A percentile compares a stretch with the other conserved stretches of the same genome.
Evolutionary conservation across 2,888 invertebrate species (phyloP).

Genomic region (Nomada hirtipes): DNA sequence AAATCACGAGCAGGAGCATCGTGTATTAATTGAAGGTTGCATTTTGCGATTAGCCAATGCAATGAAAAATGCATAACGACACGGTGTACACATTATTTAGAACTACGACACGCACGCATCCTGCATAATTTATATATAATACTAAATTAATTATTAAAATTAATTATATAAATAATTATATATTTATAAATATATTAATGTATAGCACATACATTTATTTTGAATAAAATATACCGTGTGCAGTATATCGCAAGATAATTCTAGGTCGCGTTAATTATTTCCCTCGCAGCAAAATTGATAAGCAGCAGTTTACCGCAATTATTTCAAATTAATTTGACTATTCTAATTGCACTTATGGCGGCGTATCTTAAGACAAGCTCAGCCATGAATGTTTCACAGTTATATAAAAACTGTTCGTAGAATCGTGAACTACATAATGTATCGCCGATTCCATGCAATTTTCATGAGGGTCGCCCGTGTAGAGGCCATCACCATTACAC

Average conservation of each 20-base stretch:
- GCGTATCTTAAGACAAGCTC: background rate
- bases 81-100: background rate
- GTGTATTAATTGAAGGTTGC: conserved; percentile 3
- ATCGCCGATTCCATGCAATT: background rate
- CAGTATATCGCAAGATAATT: background rate
- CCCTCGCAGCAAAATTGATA: background rate
- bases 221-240: no score
- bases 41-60: background rate
- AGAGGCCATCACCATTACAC: background rate
- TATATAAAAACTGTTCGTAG: background rate
- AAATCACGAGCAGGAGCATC: background rate
- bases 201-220: background rate
- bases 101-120: background rate
- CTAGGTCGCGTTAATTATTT: background rate
- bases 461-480: background rate
- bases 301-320: no score
- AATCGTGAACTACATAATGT: background rate
- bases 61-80: background rate
- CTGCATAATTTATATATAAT: no score
- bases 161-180: no score
- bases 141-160: no score
- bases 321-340: background rate
- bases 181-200: no score
- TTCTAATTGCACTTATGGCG: background rate
- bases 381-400: background rate